These are phyloP conservation scores for Caerostris darwini DNA, from an alignment of 1,140 invertebrate species.

Conservation along the genomic window DNA sequence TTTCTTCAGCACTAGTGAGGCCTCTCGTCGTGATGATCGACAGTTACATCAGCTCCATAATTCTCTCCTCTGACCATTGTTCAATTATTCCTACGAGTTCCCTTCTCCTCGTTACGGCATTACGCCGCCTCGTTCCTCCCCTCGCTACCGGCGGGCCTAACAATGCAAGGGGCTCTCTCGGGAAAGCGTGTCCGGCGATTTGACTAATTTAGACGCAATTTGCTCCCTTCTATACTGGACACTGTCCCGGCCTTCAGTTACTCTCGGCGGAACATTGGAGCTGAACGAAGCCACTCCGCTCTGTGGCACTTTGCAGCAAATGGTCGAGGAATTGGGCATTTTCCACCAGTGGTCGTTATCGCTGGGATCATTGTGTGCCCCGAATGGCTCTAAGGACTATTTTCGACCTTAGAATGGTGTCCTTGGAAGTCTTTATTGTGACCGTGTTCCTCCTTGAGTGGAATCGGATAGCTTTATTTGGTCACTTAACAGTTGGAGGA, in stretches of 20 bases:
- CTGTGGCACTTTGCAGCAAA: background rate
- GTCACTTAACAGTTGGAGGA: no score
- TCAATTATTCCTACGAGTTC: background rate
- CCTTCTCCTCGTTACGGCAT: background rate
- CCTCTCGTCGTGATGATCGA: no score
- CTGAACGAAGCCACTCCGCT: conserved; percentile 17
- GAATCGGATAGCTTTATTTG: no score
- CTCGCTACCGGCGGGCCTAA: background rate
- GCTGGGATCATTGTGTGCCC: background rate
- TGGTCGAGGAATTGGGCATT: background rate
- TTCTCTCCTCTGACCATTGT: no score
- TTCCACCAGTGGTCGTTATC: background rate
- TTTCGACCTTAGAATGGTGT: background rate
- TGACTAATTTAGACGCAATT: conserved; percentile 66
- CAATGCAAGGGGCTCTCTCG: background rate
- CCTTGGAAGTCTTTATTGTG: background rate
- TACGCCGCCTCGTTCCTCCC: background rate
- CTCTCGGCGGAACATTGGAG: background rate
- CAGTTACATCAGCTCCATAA: no score
- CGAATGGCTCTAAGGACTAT: background rate
- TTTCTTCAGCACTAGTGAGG: no score
- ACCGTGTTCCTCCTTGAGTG: background rate
- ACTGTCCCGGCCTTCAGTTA: conserved; percentile 1
- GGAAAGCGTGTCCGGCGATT: conserved; percentile 42
- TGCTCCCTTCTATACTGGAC: conserved; percentile 10